Evolutionary conservation across 2,113 vertebrate genomes (phyloP).

Genomic region (Pitta sordida): DNA sequence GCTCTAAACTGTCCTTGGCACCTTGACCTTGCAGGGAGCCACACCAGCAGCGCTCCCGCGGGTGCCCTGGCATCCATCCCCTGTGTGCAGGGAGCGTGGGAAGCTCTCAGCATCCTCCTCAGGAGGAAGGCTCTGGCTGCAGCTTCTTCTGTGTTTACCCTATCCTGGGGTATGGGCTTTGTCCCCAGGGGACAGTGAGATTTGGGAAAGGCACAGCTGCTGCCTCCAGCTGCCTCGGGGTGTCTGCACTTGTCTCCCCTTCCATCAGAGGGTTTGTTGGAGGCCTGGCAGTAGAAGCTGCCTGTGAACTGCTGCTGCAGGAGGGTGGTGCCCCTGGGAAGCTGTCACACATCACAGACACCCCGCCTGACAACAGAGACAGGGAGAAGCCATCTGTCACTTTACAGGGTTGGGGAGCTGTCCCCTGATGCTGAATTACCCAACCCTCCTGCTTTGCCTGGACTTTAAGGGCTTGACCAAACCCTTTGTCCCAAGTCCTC

Average conservation of each 20-base stretch:
- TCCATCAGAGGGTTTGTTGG: background rate
- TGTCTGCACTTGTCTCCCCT: background rate
- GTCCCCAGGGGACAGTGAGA: background rate
- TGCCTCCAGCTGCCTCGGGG: background rate
- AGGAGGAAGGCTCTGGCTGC: background rate
- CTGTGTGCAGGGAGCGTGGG: rapidly evolving
- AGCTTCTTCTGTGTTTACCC: background rate
- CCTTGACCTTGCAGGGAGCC: background rate
- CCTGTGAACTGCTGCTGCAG: background rate
- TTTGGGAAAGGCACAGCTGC: background rate
- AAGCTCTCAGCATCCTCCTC: background rate
- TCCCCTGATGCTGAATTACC: background rate
- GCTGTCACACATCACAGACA: background rate
- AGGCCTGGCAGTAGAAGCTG: background rate
- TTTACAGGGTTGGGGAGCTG: background rate
- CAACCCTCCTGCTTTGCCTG: background rate
- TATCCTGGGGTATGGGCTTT: background rate
- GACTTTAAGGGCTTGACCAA: rapidly evolving
- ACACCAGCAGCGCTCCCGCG: background rate
- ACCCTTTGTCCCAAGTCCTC: rapidly evolving
- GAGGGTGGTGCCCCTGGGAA: background rate
- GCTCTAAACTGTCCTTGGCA: background rate
- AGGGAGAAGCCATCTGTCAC: background rate
- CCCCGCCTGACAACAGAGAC: background rate
- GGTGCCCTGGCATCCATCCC: background rate